Evolutionary conservation across 2,113 vertebrate species (phyloP), one percentile per base, ranked within the genome.

Genomic region (Plestiodon gilberti): DNA sequence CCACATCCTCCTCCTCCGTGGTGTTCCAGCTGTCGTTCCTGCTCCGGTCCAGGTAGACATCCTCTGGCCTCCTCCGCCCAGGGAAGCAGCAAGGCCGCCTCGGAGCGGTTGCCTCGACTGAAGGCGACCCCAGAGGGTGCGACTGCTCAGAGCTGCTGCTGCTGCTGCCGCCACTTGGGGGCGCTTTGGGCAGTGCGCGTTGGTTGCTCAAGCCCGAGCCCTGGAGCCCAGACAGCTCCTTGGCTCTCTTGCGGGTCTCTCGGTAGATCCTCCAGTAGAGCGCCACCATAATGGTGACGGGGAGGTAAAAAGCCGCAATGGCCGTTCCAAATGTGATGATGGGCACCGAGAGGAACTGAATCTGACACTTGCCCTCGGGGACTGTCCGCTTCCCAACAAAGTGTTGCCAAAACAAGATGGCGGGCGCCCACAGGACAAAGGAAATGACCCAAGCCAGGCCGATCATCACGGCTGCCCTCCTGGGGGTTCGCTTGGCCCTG

Each of bases 191-290:
- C 6, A 59, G 22, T 1, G 52, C 83, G 1, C 35, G 87, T 1
- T 55, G 62, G 88, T 92, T 93, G 22, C 88, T 93, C 0, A 92
- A 93, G 71, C 90, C 95, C 0, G 96, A 95, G 33, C 96, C 97
- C 87, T 96, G 95, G 14, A 97, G 92, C 23, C 95, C 93, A 0
- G 95, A 94, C 48, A 97, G 93, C 88, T 96, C 96, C 87, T 94
- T 93, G 1, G 96, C 93, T 17, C 96, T 92, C 87, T 96, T 97
- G 90, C 96, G 96, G 0, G 96, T 97, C 92, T 97, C 97, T 62
- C 95, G 95, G 91, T 97, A 97, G 93, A 97, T 96, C 75, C 94
- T 95, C 96, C 97, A 97, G 91, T 97, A 97, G 40, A 97, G 94
- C 0, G 94, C 93, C 83, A 95, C 96, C 97, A 97, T 97, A 85